Evolutionary conservation across 2,113 vertebrate genomes (phyloP).

Genomic region (Actenoides hombroni): DNA sequence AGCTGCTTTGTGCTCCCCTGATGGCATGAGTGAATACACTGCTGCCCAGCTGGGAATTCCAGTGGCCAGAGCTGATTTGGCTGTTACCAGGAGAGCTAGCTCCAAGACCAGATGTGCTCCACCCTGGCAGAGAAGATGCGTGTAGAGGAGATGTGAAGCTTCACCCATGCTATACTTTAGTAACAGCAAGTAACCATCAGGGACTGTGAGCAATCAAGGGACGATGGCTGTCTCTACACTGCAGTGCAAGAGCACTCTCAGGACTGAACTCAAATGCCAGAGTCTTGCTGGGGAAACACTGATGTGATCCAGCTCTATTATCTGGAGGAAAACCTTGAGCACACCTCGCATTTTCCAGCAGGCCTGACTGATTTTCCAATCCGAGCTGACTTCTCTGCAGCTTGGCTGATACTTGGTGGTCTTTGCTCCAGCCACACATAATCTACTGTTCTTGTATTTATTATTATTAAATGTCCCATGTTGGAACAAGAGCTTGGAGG

Average conservation of each 20-base stretch:
- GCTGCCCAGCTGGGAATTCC: background rate
- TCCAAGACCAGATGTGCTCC: background rate
- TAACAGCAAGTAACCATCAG: background rate
- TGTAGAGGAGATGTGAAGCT: background rate
- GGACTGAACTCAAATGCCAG: background rate
- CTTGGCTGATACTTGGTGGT: background rate
- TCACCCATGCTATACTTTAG: background rate
- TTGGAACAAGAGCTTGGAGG: background rate
- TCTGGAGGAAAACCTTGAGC: background rate
- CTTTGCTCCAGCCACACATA: background rate
- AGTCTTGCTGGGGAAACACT: background rate
- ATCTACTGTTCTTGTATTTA: background rate
- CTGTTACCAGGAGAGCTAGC: background rate
- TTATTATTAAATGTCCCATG: background rate
- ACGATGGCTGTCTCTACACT: background rate
- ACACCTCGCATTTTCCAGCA: background rate
- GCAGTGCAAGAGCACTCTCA: background rate
- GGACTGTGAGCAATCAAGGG: rapidly evolving
- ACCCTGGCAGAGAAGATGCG: background rate
- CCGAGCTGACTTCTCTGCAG: background rate
- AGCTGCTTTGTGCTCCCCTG: background rate
- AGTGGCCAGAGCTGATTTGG: background rate
- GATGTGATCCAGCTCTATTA: background rate
- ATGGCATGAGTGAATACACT: background rate
- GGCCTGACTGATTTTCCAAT: background rate